phyloP scores from a whole-genome alignment of 2,113 vertebrate genomes.

The Macaca mulatta region DNA sequence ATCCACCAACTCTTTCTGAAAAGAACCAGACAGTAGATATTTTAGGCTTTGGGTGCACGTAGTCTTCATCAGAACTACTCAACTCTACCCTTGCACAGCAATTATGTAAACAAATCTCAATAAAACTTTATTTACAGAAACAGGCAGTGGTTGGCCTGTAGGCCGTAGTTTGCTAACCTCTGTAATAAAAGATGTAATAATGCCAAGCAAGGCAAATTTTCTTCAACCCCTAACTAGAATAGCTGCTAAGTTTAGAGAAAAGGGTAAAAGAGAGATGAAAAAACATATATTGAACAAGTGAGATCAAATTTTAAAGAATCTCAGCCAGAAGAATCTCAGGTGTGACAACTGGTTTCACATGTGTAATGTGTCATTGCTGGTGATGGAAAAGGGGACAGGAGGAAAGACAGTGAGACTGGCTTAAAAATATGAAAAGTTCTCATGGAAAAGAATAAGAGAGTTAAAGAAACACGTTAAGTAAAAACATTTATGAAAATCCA shows the following conservation, averaged over 20 bases:
- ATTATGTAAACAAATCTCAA: background rate
- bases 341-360: background rate
- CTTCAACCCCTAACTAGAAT: background rate
- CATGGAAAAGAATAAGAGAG: background rate
- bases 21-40: background rate
- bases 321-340: background rate
- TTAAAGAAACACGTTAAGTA: background rate
- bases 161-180: background rate
- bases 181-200: background rate
- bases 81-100: background rate
- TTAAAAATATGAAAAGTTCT: background rate
- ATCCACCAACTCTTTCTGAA: background rate
- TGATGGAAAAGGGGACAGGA: fast-evolving
- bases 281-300: background rate
- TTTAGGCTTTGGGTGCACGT: background rate
- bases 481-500: background rate
- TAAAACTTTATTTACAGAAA: background rate
- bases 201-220: background rate
- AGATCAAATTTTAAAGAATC: background rate
- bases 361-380: background rate
- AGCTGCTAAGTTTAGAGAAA: background rate
- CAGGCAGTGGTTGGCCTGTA: background rate
- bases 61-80: background rate
- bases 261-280: background rate
- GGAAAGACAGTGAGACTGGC: background rate